These are phyloP conservation scores for Carollia perspicillata DNA, from an alignment of 2,113 vertebrate species.

Conservation along the genomic window DNA sequence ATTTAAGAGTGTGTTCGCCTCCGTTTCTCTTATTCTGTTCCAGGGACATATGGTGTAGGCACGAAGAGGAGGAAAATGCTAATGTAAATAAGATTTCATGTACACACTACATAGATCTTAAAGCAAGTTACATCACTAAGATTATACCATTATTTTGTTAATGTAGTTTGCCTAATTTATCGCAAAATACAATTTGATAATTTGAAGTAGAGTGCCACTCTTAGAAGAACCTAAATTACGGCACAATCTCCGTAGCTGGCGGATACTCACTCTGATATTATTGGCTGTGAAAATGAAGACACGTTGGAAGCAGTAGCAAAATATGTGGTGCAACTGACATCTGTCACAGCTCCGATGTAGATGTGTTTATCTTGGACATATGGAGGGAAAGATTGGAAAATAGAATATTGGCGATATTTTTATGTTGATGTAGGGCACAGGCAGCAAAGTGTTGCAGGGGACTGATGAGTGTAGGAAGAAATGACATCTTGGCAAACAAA, in stretches of 20 bases:
- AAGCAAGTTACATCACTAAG: background rate
- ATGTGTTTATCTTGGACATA: background rate
- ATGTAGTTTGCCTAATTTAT: background rate
- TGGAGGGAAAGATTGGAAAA: background rate
- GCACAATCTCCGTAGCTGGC: background rate
- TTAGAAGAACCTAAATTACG: background rate
- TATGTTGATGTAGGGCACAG: background rate
- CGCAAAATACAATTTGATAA: background rate
- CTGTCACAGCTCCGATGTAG: background rate
- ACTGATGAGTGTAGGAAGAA: background rate
- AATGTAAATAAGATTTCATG: background rate
- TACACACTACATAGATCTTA: background rate
- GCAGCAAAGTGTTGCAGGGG: background rate
- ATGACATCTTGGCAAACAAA: background rate
- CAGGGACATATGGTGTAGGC: rapidly evolving
- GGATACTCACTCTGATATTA: background rate
- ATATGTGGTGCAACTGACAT: background rate
- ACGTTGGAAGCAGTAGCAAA: background rate
- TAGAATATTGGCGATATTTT: background rate
- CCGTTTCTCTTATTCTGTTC: background rate
- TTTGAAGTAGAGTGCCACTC: background rate
- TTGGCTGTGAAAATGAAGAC: background rate
- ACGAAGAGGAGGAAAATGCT: background rate
- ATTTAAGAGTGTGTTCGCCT: background rate
- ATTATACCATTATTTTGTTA: background rate